These are phyloP conservation scores for Ennomos erosarius DNA, from an alignment of 2,888 invertebrate species.

Conservation along the genomic window DNA sequence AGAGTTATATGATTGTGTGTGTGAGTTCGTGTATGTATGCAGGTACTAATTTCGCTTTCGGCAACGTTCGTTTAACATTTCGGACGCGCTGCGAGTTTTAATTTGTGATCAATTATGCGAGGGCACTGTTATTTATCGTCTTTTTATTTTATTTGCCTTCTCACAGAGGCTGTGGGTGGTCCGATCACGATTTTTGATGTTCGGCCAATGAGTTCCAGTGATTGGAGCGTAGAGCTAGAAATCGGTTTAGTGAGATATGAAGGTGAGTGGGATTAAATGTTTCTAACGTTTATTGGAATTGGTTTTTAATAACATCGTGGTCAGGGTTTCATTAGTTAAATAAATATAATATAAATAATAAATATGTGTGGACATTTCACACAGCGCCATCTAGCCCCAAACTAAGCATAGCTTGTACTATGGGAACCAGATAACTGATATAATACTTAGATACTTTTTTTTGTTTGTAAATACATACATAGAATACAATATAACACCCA, in stretches of 20 bases:
- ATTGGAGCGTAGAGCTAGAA: slow-evolving; percentile 71
- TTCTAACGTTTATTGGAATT: background rate
- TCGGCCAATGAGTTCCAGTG: slow-evolving; percentile 78
- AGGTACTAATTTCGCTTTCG: slow-evolving; percentile 79
- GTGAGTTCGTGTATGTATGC: slow-evolving; percentile 52
- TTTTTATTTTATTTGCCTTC: slow-evolving; percentile 84
- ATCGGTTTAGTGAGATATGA: slow-evolving; percentile 43
- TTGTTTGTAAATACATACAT: no score
- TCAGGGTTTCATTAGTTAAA: no score
- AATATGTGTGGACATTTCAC: no score
- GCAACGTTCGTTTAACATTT: slow-evolving; percentile 79
- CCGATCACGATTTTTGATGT: slow-evolving; percentile 80
- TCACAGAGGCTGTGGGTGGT: slow-evolving; percentile 81
- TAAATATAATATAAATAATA: no score
- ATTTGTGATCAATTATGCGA: slow-evolving; percentile 86
- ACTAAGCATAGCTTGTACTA: no score
- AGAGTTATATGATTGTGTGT: slow-evolving; percentile 43
- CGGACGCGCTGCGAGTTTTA: slow-evolving; percentile 82
- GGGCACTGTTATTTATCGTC: slow-evolving; percentile 83
- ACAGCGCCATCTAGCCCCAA: no score
- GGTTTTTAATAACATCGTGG: no score
- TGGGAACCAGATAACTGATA: no score
- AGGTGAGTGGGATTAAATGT: slow-evolving; percentile 35
- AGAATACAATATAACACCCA: no score
- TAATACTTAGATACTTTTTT: no score